Evolutionary conservation across 1,140 invertebrate genomes (phyloP).

Genomic region (Camponotus pennsylvanicus): DNA sequence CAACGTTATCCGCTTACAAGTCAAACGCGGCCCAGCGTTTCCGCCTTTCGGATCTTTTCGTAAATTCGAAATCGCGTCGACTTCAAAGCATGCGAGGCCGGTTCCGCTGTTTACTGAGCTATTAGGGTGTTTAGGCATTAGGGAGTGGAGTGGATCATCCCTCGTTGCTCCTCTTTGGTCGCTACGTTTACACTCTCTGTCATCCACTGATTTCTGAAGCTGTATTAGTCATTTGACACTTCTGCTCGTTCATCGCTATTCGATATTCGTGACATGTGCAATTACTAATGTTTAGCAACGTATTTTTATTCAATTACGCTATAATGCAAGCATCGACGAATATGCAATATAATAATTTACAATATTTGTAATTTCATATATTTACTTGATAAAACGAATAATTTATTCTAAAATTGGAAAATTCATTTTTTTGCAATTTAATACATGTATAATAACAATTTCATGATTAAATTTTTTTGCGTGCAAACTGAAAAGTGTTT

Average conservation of each 20-base stretch:
- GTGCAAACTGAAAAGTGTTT: not conserved
- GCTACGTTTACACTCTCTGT: slow-evolving; percentile 56
- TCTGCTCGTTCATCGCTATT: slow-evolving; percentile 45
- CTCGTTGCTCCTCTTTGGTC: slow-evolving; percentile 47
- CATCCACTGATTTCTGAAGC: slow-evolving; percentile 33
- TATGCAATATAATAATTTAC: not conserved
- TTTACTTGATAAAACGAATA: not conserved
- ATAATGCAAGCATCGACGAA: not conserved
- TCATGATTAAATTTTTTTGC: not conserved
- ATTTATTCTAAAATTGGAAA: not conserved
- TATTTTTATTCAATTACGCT: not conserved
- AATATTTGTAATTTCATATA: slow-evolving; percentile 6
- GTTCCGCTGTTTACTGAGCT: slow-evolving; percentile 84
- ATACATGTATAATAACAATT: not conserved
- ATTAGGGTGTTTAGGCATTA: slow-evolving; percentile 84
- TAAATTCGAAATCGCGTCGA: slow-evolving; percentile 76
- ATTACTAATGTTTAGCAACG: not conserved
- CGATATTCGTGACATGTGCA: slow-evolving; percentile 28
- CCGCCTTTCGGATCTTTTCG: slow-evolving; percentile 80
- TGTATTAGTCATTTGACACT: slow-evolving; percentile 72
- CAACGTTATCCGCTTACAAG: slow-evolving; percentile 86
- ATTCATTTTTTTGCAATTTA: not conserved
- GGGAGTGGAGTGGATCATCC: slow-evolving; percentile 57
- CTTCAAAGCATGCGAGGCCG: slow-evolving; percentile 79
- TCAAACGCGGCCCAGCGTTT: slow-evolving; percentile 80